phyloP scores from a whole-genome alignment of 2,113 vertebrate genomes.

The Dryoscopus gambensis region DNA sequence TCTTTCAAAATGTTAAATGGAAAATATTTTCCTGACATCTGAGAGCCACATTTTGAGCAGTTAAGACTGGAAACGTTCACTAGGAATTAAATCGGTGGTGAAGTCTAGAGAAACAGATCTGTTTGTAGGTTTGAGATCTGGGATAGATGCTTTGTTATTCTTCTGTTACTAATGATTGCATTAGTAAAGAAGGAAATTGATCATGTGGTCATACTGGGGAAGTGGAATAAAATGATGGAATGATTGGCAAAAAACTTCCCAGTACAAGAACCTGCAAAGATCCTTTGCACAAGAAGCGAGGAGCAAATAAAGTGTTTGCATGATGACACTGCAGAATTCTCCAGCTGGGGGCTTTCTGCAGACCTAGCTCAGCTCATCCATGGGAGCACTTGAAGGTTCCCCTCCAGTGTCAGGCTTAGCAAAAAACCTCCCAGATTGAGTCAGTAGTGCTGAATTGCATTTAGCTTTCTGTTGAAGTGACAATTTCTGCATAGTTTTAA shows the following conservation, averaged over 20 bases:
- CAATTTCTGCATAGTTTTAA: constrained; percentile 38
- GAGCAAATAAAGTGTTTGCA: background rate
- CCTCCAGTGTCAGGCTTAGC: background rate
- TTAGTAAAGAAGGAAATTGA: constrained; percentile 27
- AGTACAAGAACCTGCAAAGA: background rate
- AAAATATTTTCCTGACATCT: background rate
- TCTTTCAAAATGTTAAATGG: background rate
- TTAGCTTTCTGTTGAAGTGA: constrained; percentile 29
- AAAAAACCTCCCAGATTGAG: background rate
- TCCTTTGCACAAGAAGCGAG: background rate
- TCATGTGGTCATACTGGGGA: constrained; percentile 16
- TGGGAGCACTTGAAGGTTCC: background rate
- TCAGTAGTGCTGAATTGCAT: constrained; percentile 30
- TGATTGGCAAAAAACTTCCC: constrained; percentile 31
- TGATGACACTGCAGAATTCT: background rate
- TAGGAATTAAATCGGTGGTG: constrained; percentile 37
- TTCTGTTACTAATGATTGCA: constrained; percentile 24
- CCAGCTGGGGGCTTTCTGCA: background rate
- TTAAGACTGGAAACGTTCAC: constrained; percentile 55
- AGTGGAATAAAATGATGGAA: constrained; percentile 57
- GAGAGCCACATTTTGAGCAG: background rate
- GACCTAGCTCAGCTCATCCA: background rate
- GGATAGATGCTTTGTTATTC: constrained; percentile 23
- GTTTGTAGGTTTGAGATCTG: constrained; percentile 45
- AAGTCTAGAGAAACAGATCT: constrained; percentile 13